Percentiles rank a stretch among this genome's conserved stretches.
phyloP scores from a whole-genome alignment of 2,113 vertebrate genomes.

The Clupea harengus region DNA sequence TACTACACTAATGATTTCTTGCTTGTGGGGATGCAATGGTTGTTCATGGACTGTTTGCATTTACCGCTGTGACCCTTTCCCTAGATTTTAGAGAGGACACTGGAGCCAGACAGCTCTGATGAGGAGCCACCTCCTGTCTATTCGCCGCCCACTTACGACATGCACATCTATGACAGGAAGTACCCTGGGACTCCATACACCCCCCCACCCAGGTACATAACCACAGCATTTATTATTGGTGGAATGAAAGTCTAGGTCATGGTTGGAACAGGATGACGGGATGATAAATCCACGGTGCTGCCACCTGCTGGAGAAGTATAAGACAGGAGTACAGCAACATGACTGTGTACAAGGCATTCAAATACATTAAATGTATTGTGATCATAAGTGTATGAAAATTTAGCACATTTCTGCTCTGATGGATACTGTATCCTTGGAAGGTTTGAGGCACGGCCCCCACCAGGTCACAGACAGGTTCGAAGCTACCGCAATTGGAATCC shows the following conservation, averaged over 20 bases:
- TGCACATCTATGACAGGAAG: slow-evolving; percentile 81
- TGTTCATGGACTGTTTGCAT: neutral
- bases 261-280: neutral
- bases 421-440: slow-evolving; percentile 56
- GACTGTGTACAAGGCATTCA: neutral
- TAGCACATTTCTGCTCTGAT: neutral
- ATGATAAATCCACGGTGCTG: neutral
- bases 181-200: slow-evolving; percentile 75
- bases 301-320: neutral
- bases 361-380: neutral
- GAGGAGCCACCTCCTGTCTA: slow-evolving; percentile 96
- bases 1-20: neutral
- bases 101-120: slow-evolving; percentile 94
- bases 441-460: slow-evolving; percentile 70
- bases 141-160: slow-evolving; percentile 88
- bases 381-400: neutral
- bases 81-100: slow-evolving; percentile 89
- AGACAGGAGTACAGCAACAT: neutral
- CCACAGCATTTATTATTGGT: neutral
- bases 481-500: slow-evolving; percentile 94
- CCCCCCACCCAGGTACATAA: slow-evolving; percentile 80
- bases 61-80: neutral
- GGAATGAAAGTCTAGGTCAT: neutral
- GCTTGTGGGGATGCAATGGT: neutral
- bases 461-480: slow-evolving; percentile 58